These are phyloP conservation scores for Prietella phreatophila DNA, from an alignment of 2,113 vertebrate species.

Conservation along the genomic window DNA sequence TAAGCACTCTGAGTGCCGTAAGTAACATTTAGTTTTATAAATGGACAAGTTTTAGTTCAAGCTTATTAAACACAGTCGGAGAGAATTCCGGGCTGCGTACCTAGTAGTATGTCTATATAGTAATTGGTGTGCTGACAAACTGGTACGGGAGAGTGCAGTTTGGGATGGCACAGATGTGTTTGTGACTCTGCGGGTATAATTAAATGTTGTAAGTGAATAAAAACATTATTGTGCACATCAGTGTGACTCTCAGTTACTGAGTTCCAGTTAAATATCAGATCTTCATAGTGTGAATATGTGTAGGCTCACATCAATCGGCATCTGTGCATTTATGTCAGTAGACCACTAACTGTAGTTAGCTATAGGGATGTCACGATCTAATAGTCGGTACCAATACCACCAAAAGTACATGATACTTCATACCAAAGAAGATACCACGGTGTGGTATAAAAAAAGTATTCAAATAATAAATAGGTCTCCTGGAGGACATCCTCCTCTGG, in stretches of 20 bases:
- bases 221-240: neutral
- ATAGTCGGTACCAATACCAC: too few relatives aligned
- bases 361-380: neutral
- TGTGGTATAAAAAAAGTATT: too few relatives aligned
- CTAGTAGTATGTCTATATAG: neutral
- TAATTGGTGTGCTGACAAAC: neutral
- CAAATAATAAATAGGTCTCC: too few relatives aligned
- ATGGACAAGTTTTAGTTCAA: neutral
- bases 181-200: neutral
- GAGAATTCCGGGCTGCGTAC: neutral
- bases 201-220: neutral
- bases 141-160: neutral
- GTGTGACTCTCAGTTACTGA: neutral
- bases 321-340: too few relatives aligned
- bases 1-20: conserved; percentile 71
- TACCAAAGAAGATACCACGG: too few relatives aligned
- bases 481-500: too few relatives aligned
- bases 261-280: too few relatives aligned
- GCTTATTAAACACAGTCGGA: neutral
- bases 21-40: conserved; percentile 2
- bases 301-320: neutral
- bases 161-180: neutral
- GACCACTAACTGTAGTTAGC: neutral
- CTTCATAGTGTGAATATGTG: neutral
- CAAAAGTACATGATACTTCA: too few relatives aligned